Evolutionary conservation across 1,140 invertebrate species (phyloP), one percentile per base, ranked within the genome.

Genomic region (Pseudachorutes palmiensis): DNA sequence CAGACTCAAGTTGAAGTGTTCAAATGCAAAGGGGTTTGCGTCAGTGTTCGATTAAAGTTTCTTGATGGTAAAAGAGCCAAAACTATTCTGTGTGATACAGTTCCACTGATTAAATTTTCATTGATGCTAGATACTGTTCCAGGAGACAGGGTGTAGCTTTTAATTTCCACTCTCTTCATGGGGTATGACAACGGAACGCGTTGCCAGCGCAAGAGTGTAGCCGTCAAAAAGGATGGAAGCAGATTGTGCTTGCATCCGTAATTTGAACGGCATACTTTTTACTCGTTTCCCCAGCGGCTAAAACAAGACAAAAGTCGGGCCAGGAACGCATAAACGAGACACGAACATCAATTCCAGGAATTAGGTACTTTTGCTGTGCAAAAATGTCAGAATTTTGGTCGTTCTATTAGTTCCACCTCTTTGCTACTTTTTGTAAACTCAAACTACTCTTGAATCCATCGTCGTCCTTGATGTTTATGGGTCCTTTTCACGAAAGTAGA

Each of bases 351-450:
- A 71, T n/a, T 19, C 49, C 69, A 49, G 67, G 70, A 1, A 68
- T 62, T 1, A 71, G 9, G 28, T 60, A 72, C 62, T 57, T 67
- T 1, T 62, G 45, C 41, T 71, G 67, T 24, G 32, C 24, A 55
- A 66, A 45, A 22, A 75, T 62, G 36, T 69, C 66, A 26, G n/a
- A 19, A 32, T 64, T n/a, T 26, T 5, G 59, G 36, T 24, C 66
- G 60, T 22, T 72, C 73, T 5, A 66, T 41, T 26, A 76, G 24
- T 66, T 75, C 73, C 66, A 74, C 41, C 1, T 59, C 19, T 74
- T 62, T 67, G 75, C 16, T 64, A 72, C 62, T 22, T 57, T 57
- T 57, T 22, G n/a, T 57, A 61, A 75, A 64, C 61, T 74, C 71
- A 33, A 28, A 49, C 36, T 72, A 75, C 14, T 76, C 26, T 57